Base-by-base conservation (phyloP, 1,140 invertebrate genomes). In the Apocrypta bakeri region DNA sequence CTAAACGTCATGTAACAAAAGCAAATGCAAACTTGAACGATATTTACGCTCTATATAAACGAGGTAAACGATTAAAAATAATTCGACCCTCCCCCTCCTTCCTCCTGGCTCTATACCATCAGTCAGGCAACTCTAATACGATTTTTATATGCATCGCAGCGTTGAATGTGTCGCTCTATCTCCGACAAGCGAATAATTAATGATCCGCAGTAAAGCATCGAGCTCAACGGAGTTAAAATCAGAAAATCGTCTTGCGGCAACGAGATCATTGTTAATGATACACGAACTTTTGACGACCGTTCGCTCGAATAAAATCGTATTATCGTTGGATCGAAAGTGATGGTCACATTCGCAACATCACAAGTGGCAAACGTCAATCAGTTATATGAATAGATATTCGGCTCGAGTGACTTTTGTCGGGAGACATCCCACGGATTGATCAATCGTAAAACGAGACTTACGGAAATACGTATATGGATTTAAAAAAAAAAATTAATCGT, bases 101-200 rank as follows among this genome's bases (percentile, higher is more conserved):
- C n/a, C n/a, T n/a, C n/a, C n/a, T n/a, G n/a, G n/a, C n/a, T n/a
- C n/a, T n/a, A n/a, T n/a, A n/a, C n/a, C n/a, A n/a, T n/a, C n/a
- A n/a, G n/a, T n/a, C n/a, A n/a, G n/a, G 14, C 4, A 56, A 21
- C 48, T 56, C 17, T 83, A 75, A 83, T 83, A 37, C 42, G 82
- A 83, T 83, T 83, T 83, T 83, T 69, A 75, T 83, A 79, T 68
- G 71, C 78, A 71, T n/a, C n/a, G n/a, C 61, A 27, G 25, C 69
- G 69, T 66, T 48, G 29, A 78, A 63, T 66, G 42, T 12, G n/a
- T 6, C 40, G 1, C 11, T 14, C 40, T 31, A 2, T 14, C 1
- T 25, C 8, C n/a, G n/a, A n/a, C n/a, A n/a, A n/a, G n/a, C n/a
- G n/a, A n/a, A 81, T 85, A 84, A 87, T 87, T 87, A 87, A 87